Evolutionary conservation across 1,140 invertebrate genomes (phyloP).

Genomic region (Temnothorax nylanderi): DNA sequence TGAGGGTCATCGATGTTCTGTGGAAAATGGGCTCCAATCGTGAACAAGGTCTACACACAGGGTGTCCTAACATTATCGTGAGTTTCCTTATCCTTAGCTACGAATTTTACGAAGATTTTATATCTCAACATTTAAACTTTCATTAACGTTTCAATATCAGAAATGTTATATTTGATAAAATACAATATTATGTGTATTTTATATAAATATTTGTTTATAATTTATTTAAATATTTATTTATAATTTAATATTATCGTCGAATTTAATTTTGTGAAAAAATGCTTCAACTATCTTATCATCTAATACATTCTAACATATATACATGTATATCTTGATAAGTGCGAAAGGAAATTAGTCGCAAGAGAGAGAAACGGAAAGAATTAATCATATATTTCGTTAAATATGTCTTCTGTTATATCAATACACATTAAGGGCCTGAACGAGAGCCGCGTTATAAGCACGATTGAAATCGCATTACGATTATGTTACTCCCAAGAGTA

Average conservation of each 20-base stretch:
- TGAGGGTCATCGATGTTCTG: constrained; percentile 34
- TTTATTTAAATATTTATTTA: too few relatives aligned
- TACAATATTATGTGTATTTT: neutral
- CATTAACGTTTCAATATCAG: neutral
- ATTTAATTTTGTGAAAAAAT: neutral
- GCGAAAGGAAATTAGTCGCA: neutral
- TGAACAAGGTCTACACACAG: neutral
- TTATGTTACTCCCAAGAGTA: constrained; percentile 47
- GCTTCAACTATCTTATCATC: neutral
- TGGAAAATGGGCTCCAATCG: neutral
- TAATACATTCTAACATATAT: neutral
- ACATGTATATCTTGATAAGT: neutral
- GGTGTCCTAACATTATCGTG: constrained; percentile 11
- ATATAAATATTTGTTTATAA: neutral
- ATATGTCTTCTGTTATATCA: neutral
- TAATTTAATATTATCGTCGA: neutral
- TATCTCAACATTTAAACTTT: neutral
- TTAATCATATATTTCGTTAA: neutral
- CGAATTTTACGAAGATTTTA: neutral
- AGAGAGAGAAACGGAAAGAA: neutral
- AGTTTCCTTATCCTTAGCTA: neutral
- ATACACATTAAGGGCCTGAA: neutral
- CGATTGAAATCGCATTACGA: constrained; percentile 30
- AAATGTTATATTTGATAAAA: neutral
- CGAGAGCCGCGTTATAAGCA: neutral